These are phyloP conservation scores for Amphipoea lucens DNA, from an alignment of 2,888 invertebrate genomes.

Conservation along the genomic window DNA sequence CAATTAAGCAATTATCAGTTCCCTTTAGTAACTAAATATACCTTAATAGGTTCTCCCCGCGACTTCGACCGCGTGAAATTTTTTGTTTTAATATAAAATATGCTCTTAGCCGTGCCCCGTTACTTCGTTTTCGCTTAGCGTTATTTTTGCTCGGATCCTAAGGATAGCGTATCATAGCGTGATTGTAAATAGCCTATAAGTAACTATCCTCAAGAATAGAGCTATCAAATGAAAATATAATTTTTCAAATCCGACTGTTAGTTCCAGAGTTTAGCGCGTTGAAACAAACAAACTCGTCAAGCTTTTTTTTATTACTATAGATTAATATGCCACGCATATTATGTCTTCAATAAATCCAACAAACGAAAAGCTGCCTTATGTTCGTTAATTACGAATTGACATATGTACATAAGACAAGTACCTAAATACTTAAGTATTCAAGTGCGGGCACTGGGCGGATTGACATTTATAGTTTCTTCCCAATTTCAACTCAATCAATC, in stretches of 20 bases:
- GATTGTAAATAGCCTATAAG: background rate
- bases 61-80: background rate
- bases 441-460: slow-evolving; percentile 15
- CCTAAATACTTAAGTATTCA: slow-evolving; percentile 34
- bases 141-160: background rate
- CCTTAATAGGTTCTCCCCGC: background rate
- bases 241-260: background rate
- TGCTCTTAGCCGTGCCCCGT: background rate
- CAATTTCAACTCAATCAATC: too few relatives aligned
- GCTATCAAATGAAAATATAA: background rate
- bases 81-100: background rate
- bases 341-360: background rate
- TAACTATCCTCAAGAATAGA: background rate
- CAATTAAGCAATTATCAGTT: background rate
- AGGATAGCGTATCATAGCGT: background rate
- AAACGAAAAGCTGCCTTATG: slow-evolving; percentile 6
- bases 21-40: background rate
- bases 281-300: background rate
- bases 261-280: background rate
- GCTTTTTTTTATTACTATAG: background rate
- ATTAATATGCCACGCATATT: background rate
- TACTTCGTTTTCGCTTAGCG: background rate
- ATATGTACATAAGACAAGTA: background rate
- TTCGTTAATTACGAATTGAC: slow-evolving; percentile 8
- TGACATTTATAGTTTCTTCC: slow-evolving; percentile 36